These are phyloP conservation scores for Dasyornis broadbenti DNA, from an alignment of 2,113 vertebrate genomes.

Conservation along the genomic window DNA sequence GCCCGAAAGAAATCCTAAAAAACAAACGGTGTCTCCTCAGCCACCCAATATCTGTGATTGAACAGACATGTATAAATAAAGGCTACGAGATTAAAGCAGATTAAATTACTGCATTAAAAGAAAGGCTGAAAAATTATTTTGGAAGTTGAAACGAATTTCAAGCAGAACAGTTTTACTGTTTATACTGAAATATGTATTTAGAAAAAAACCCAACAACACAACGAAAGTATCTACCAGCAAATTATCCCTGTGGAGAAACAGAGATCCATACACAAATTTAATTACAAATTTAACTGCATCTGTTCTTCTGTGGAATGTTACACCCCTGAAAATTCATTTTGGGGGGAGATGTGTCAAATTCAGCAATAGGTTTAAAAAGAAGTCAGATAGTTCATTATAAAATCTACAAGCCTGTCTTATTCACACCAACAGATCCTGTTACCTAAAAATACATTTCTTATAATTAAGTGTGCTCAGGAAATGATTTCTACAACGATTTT, in stretches of 20 bases:
- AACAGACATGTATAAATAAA: neutral
- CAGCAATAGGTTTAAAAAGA: neutral
- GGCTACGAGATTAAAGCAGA: constrained; percentile 37
- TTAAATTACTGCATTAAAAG: constrained; percentile 27
- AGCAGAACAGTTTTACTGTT: neutral
- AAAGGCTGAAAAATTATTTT: neutral
- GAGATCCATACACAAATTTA: neutral
- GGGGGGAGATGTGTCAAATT: neutral
- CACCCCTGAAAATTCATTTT: neutral
- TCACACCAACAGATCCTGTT: neutral
- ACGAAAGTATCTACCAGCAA: neutral
- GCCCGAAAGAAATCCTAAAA: neutral
- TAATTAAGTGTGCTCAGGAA: neutral
- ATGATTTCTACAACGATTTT: neutral
- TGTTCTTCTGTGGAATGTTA: neutral
- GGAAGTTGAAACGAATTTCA: neutral
- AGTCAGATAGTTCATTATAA: neutral
- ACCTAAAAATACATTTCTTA: neutral
- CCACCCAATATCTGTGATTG: constrained; percentile 6
- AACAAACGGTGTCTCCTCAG: neutral
- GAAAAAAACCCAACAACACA: neutral
- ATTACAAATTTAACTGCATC: neutral
- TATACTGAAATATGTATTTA: neutral
- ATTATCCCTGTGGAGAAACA: neutral
- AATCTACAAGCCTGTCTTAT: neutral